Evolutionary conservation across 2,797 vertebrate species (phyloP).

Genomic region (Takifugu rubripes): DNA sequence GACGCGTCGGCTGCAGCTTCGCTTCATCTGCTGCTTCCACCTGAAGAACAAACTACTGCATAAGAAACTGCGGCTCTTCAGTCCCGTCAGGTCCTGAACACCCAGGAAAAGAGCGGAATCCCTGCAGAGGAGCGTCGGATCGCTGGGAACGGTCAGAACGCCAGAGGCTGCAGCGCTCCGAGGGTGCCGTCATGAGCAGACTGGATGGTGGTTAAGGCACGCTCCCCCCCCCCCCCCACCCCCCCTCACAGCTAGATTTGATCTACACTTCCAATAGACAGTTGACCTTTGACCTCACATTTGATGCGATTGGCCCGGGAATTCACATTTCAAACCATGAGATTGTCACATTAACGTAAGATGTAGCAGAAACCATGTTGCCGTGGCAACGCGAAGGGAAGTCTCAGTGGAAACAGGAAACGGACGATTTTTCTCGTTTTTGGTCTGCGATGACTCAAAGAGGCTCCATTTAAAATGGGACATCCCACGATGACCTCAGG

Average conservation of each 20-base stretch:
- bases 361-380: conserved; percentile 36
- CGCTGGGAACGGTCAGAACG: conserved; percentile 24
- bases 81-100: too few species aligned
- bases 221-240: conserved; percentile 7
- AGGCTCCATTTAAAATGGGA: conserved; percentile 22
- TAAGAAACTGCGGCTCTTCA: conserved; percentile 46
- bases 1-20: too few species aligned
- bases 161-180: conserved; percentile 25
- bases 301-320: conserved; percentile 1
- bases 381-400: conserved; percentile 31
- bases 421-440: conserved; percentile 44
- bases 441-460: conserved; percentile 67
- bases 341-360: conserved; percentile 71
- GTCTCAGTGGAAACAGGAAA: conserved; percentile 26
- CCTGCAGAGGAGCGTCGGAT: conserved; percentile 36
- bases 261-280: background rate
- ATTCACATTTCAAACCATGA: conserved; percentile 33
- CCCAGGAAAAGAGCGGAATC: conserved; percentile 25
- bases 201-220: conserved; percentile 56
- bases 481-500: too few species aligned
- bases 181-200: conserved; percentile 30
- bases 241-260: conserved; percentile 11
- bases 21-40: conserved; percentile 31
- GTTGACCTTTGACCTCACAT: conserved; percentile 20
- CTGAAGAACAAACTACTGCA: conserved; percentile 63